Base-by-base conservation (phyloP, 2,113 vertebrate genomes). In the Otus sunia region DNA sequence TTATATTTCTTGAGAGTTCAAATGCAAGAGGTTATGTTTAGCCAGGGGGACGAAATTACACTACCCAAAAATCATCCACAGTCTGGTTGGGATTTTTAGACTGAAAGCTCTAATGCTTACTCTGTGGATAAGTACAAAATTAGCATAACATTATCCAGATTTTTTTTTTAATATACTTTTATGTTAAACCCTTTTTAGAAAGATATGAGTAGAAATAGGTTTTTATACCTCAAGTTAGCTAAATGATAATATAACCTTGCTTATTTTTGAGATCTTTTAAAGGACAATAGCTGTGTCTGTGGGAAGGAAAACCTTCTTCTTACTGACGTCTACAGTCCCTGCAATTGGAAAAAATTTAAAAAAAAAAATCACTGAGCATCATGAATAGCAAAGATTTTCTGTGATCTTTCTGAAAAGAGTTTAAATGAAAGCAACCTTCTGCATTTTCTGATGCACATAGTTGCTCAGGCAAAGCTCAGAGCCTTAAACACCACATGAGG, bases 201-300 rank as follows among this genome's bases (percentile, higher is more conserved):
- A 63, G 20, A 47, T 29, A 30, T 0, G 0, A 85, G 13, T 41
- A 85, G 76, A 88, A 81, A n/a, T 23, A 63, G 8, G 6, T 29
- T 78, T 68, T 39, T 66, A 39, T 27, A 66, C 12, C 34, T 78
- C 23, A 74, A 56, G 34, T 68, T 60, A 90, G 34, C 7, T 62
- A 73, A 79, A 52, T 43, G 23, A 29, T 82, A 67, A 69, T 74
- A 74, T 60, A 85, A 29, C 26, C 8, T 52, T 58, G 17, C 12
- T 81, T 92, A 36, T 62, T 92, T 82, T 62, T 26, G 15, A 66
- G 34, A 39, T 58, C 37, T 81, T 92, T 67, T 58, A 53, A 88
- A 82, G 26, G 9, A 68, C 3, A 0, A 43, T 23, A 74, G 6
- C 6, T 62, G n/a, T 12, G 25, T 32, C 53, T 64, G 11, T 2